Percentiles rank a stretch among this genome's conserved stretches.
Evolutionary conservation across 2,113 vertebrate genomes (phyloP).

Genomic region (Scytalopus superciliaris): DNA sequence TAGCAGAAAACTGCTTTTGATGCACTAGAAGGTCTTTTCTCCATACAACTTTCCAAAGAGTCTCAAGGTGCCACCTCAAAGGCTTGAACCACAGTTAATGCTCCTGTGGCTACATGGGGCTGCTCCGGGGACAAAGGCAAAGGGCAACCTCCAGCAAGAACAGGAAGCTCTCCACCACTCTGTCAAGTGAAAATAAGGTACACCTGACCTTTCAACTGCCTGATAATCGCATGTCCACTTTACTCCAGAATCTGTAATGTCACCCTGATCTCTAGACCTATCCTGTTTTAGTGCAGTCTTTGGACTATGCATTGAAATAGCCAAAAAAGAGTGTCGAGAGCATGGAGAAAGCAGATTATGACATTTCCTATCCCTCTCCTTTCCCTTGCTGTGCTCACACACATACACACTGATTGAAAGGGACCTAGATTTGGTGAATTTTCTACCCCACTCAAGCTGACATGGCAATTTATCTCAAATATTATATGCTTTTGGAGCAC

Average conservation of each 20-base stretch:
- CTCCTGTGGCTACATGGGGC: neutral
- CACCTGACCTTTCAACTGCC: neutral
- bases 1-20: neutral
- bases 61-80: neutral
- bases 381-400: neutral
- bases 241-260: neutral
- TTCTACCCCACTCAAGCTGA: neutral
- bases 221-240: accelerated
- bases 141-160: neutral
- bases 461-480: neutral
- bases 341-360: accelerated
- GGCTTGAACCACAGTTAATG: neutral
- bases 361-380: neutral
- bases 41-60: neutral
- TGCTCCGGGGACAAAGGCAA: neutral
- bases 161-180: neutral
- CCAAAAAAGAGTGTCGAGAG: neutral
- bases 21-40: neutral
- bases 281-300: neutral
- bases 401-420: neutral
- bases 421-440: neutral
- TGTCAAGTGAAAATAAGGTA: neutral
- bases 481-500: neutral
- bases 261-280: neutral
- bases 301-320: neutral